Conservation (phyloP, 2,888 invertebrate genomes). For the Lampropteryx suffumata region DNA sequence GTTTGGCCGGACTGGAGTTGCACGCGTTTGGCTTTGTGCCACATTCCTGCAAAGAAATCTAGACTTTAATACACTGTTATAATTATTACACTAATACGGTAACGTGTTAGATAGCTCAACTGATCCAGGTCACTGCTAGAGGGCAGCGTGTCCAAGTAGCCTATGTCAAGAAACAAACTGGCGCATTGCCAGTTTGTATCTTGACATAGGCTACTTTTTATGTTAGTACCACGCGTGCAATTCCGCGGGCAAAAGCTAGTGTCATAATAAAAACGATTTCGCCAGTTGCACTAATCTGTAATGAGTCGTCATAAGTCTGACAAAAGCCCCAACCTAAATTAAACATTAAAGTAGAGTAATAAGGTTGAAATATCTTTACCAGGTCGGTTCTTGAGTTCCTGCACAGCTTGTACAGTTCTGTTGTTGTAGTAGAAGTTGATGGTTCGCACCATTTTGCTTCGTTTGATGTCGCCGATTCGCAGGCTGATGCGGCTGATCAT, state of each 20-base stretch:
- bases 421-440: conserved; percentile 99
- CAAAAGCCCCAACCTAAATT: neutral
- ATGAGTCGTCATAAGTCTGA: too few species aligned
- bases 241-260: too few species aligned
- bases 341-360: neutral
- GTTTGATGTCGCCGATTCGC: conserved; percentile 96
- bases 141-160: too few species aligned
- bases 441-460: conserved; percentile 98
- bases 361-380: conserved; percentile 55
- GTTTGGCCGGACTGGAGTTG: conserved; percentile 95
- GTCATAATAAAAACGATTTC: too few species aligned
- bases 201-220: too few species aligned
- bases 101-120: too few species aligned
- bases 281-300: too few species aligned
- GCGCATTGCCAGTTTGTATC: too few species aligned
- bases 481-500: conserved; percentile 97
- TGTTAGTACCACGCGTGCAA: too few species aligned
- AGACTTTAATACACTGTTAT: neutral
- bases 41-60: conserved; percentile 84
- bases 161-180: too few species aligned
- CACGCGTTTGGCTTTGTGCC: conserved; percentile 98
- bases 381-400: conserved; percentile 97
- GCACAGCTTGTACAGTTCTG: conserved; percentile 97
- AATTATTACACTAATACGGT: too few species aligned
- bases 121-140: too few species aligned